These are phyloP conservation scores for Cataglyphis rosenhaueri DNA, from an alignment of 2,888 invertebrate genomes.

Conservation along the genomic window DNA sequence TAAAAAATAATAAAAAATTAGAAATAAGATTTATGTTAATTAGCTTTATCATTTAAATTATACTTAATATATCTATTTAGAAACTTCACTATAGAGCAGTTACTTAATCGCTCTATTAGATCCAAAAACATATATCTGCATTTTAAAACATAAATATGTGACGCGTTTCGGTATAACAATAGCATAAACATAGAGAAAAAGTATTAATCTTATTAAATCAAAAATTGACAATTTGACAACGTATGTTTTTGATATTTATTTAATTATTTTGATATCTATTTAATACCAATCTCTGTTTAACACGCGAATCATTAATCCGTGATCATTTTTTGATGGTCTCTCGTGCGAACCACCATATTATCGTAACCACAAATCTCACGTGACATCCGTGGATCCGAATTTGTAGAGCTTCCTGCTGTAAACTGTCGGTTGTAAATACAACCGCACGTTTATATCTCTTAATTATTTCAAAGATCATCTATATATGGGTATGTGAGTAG, in stretches of 20 bases:
- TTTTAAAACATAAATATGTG: neutral
- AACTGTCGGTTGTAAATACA: neutral
- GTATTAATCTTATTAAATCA: neutral
- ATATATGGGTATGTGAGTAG: neutral
- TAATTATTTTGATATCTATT: neutral
- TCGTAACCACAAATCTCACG: slow-evolving; percentile 4
- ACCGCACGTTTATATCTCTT: neutral
- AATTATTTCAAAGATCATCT: slow-evolving; percentile 7
- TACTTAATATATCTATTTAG: neutral
- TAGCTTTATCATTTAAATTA: neutral
- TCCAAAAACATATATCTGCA: neutral
- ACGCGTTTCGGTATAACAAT: neutral
- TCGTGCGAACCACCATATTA: neutral
- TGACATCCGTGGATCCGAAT: slow-evolving; percentile 18
- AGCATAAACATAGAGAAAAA: neutral
- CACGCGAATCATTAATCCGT: slow-evolving; percentile 1
- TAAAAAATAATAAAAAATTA: neutral
- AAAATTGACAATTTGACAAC: neutral
- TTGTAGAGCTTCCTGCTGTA: slow-evolving; percentile 3
- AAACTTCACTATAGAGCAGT: neutral
- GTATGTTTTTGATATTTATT: neutral
- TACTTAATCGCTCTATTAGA: slow-evolving; percentile 10
- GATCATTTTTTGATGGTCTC: slow-evolving; percentile 10
- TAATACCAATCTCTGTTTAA: neutral
- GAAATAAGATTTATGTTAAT: neutral